phyloP scores from a whole-genome alignment of 2,888 invertebrate genomes.

The Desoria tigrina region DNA sequence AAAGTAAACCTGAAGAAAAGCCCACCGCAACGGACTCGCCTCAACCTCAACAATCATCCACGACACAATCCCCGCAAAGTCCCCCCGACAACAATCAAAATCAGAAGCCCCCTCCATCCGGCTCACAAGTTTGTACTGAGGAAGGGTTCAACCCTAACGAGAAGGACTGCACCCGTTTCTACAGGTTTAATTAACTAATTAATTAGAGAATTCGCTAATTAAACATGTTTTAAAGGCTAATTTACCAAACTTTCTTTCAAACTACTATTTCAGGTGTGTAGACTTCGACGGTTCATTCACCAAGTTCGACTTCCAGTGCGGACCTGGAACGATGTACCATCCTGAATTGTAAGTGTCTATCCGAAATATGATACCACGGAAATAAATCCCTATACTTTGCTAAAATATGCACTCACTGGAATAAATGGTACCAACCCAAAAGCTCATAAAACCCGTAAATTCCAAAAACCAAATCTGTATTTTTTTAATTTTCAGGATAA shows the following conservation, averaged over 20 bases:
- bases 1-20: background rate
- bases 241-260: too few species aligned
- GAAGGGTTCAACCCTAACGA: conserved; percentile 44
- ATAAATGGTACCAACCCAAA: too few species aligned
- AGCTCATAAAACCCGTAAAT: too few species aligned
- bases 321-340: conserved; percentile 48
- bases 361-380: too few species aligned
- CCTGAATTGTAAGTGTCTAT: conserved; percentile 38
- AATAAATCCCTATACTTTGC: too few species aligned
- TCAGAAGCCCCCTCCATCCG: conserved; percentile 25
- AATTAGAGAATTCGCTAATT: background rate
- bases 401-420: too few species aligned
- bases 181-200: conserved; percentile 27
- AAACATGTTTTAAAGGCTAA: conserved; percentile 1
- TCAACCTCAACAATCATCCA: background rate
- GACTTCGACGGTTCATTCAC: conserved; percentile 39
- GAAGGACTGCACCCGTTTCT: conserved; percentile 43
- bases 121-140: conserved; percentile 26
- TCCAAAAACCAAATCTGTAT: background rate
- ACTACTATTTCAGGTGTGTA: conserved; percentile 33
- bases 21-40: background rate
- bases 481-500: conserved; percentile 18
- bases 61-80: conserved; percentile 13
- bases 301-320: conserved; percentile 48
- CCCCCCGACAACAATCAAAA: background rate